phyloP scores from a whole-genome alignment of 2,797 vertebrate species.

The Phataginus tricuspis region DNA sequence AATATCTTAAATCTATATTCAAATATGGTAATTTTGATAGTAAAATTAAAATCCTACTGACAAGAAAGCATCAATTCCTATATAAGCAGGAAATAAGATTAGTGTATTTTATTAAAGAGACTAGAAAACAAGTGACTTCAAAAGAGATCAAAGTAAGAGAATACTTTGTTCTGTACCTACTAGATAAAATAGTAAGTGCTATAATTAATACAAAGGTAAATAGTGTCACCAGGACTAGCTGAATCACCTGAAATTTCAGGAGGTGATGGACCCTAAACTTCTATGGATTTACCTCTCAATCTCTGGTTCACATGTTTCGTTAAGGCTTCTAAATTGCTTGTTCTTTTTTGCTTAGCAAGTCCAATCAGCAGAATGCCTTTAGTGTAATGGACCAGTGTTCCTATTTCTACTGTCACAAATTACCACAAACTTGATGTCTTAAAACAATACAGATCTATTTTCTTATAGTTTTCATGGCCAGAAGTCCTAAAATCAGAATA shows the following conservation, averaged over 20 bases:
- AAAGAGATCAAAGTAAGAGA: not conserved
- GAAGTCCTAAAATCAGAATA: not conserved
- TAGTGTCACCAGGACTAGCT: not conserved
- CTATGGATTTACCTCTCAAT: not conserved
- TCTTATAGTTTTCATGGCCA: not conserved
- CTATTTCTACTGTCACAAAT: not conserved
- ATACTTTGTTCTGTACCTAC: conserved; percentile 4
- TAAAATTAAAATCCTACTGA: conserved; percentile 12
- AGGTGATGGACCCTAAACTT: not conserved
- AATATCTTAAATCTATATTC: not conserved
- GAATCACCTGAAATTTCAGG: not conserved
- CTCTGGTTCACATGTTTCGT: not conserved
- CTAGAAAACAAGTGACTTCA: conserved; percentile 12
- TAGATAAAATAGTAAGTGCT: not conserved
- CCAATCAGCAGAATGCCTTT: not conserved
- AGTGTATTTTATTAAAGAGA: not conserved
- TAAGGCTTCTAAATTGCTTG: not conserved
- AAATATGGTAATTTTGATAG: not conserved
- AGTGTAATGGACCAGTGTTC: not conserved
- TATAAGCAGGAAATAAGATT: not conserved
- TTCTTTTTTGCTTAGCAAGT: not conserved
- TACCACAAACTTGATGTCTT: not conserved
- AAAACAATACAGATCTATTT: not conserved
- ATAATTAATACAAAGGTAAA: not conserved
- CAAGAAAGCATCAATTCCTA: not conserved